These are phyloP conservation scores for Luffia ferchaultella DNA, from an alignment of 2,888 invertebrate genomes.

Conservation along the genomic window DNA sequence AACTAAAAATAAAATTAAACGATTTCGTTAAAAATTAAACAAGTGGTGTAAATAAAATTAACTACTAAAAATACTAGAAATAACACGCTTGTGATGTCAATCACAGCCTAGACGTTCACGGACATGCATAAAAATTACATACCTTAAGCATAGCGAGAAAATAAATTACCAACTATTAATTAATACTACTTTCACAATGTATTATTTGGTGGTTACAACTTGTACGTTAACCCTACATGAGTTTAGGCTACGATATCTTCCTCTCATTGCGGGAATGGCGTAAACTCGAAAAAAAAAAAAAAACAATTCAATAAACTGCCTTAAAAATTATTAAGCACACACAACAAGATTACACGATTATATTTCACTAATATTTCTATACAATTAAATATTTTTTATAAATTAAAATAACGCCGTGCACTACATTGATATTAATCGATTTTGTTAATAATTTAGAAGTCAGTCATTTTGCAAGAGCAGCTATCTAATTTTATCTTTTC, in stretches of 20 bases:
- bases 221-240: conserved; percentile 55
- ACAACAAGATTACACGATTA: neutral
- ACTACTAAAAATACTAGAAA: too few species aligned
- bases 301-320: neutral
- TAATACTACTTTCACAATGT: conserved; percentile 18
- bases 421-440: neutral
- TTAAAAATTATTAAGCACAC: neutral
- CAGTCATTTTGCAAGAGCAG: neutral
- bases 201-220: conserved; percentile 61
- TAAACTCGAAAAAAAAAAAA: neutral
- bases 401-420: neutral
- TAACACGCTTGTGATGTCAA: conserved; percentile 30
- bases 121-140: conserved; percentile 1
- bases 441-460: neutral
- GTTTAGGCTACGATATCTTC: conserved; percentile 28
- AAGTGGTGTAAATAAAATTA: too few species aligned
- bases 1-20: too few species aligned
- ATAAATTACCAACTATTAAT: neutral
- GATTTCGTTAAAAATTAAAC: too few species aligned
- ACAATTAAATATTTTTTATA: neutral
- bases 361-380: neutral
- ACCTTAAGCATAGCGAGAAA: neutral
- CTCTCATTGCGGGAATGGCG: too few species aligned
- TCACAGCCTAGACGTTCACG: conserved; percentile 31
- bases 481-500: neutral